Base-by-base conservation (phyloP, 2,113 vertebrate genomes). In the Girardinichthys multiradiatus region DNA sequence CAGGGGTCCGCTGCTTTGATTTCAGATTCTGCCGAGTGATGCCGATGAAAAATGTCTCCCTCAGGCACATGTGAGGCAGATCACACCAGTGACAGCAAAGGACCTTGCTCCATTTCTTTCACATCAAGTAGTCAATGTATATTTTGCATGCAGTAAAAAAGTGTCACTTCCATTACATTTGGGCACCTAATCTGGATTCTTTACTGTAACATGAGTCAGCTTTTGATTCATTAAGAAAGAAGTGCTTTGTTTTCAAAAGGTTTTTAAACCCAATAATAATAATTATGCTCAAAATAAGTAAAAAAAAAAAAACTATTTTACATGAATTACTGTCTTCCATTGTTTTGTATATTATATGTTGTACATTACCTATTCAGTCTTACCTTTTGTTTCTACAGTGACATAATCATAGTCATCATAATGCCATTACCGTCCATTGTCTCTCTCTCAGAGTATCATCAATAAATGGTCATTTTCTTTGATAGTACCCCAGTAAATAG, bases 11-110 rank as follows among this genome's bases (percentile, higher is more conserved):
- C 74, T 26, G 70, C 83, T 85, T 85, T 86, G 87, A 86, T 83
- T 91, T 82, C 66, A 83, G 79, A 85, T 87, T 86, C 78, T 74
- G 89, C 76, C 14, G 14, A 62, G 30, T 62, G 71, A 82, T 74
- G 35, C 68, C n/a, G 19, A 78, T 72, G 76, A 86, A 82, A 62
- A 70, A 64, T 82, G 68, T 60, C 57, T 59, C 72, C 81, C 69
- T 63, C 65, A 8, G 78, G 84, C 58, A 57, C 57, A 70, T 79
- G 74, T 29, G n/a, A 63, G 58, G 57, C 51, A 35, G 65, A 88
- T 82, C 75, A 77, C 39, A 73, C 28, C 42, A 6, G 68, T 74
- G 71, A 78, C 70, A 71, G 57, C 71, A 29, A 58, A 9, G 39
- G 72, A 33, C 57, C 64, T 39, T 27, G 66, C 68, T 82, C 19